Evolutionary conservation across 2,797 vertebrate species (phyloP), one percentile per base, ranked within the genome.

Genomic region (Enteromius thamalakanensis): DNA sequence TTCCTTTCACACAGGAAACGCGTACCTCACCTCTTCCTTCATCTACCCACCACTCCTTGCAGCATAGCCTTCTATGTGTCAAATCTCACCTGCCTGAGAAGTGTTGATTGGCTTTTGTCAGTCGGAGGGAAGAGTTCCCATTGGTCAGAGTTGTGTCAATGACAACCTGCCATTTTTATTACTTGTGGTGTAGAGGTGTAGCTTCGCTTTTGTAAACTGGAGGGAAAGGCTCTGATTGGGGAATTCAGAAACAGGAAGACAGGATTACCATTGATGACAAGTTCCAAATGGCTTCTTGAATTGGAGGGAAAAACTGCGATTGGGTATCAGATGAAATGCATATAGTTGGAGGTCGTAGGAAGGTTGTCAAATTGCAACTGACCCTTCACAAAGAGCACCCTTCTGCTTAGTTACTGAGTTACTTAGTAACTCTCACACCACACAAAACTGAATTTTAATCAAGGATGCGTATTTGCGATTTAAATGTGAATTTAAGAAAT

Each of bases 1-100:
- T 72, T 68, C 71, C 42, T 81, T 84, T 87, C 74, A 79, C 88
- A 88, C 87, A 87, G 87, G 88, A 88, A 87, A 42, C 79, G 80
- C 51, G 67, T 71, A 17, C 80, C 62, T 81, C 53, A 86, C 17
- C 68, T 75, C 47, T 85, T 53, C 53, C 76, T 80, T 83, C 80
- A 55, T 82, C 74, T 83, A 79, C 26, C 4, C 74, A 55, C 72
- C 29, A 45, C 69, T 77, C 23, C 17, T 72, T 81, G 47, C 67
- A 51, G 64, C 69, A 60, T 49, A 17, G 58, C 6, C 45, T 75
- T 19, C 49, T 42, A 75, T 71, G 72, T 86, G 82, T 71, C 75
- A 85, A 79, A 47, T 85, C 71, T 72, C 81, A 85, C 84, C 81
- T 82, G 71, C 51, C 32, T 84, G 40, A 72, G 74, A 86, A 76